Conservation (phyloP, 1,140 invertebrate species). For the Epicauta chinensis region DNA sequence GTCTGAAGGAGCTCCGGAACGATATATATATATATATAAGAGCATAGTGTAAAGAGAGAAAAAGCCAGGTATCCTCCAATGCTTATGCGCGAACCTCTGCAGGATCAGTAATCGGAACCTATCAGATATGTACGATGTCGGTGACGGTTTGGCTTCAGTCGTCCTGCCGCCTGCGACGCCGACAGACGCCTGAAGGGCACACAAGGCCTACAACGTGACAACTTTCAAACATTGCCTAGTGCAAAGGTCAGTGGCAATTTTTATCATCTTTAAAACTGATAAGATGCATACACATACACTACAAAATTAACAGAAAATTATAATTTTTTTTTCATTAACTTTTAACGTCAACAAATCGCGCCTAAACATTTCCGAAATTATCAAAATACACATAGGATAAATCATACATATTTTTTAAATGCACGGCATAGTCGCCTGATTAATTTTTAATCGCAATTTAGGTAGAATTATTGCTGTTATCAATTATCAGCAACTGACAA, state of each 20-base stretch:
- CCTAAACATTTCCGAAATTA: no score
- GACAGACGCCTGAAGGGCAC: conserved; percentile 7
- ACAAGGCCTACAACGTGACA: conserved; percentile 8
- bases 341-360: no score
- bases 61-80: conserved; percentile 34
- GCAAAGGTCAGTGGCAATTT: conserved; percentile 12
- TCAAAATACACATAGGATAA: no score
- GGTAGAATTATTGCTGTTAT: no score
- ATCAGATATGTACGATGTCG: conserved; percentile 37
- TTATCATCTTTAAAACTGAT: conserved; percentile 1
- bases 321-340: background rate
- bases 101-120: conserved; percentile 30
- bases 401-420: no score
- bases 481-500: no score
- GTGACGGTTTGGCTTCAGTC: conserved; percentile 31
- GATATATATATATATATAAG: conserved; percentile 15
- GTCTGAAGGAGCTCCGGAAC: conserved; percentile 8
- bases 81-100: conserved; percentile 35
- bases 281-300: background rate
- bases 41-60: conserved; percentile 11
- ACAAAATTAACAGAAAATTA: background rate
- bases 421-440: no score
- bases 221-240: background rate
- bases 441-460: no score
- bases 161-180: conserved; percentile 28